A percentile compares a stretch with the other conserved stretches of the same genome.
Evolutionary conservation across 2,113 vertebrate species (phyloP).

Genomic region (Tupaia tana): DNA sequence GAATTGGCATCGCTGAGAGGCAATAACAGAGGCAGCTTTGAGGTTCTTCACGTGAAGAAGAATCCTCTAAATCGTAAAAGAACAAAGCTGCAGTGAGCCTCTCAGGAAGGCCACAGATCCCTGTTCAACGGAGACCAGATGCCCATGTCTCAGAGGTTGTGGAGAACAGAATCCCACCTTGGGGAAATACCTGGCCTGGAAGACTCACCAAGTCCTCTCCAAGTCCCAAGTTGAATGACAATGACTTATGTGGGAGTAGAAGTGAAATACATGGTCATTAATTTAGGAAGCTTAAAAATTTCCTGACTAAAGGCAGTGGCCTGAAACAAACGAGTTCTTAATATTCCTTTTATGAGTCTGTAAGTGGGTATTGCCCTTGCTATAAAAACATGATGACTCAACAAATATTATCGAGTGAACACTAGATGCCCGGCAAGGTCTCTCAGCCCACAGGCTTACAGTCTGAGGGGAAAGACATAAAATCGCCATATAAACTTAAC

Average conservation of each 20-base stretch:
- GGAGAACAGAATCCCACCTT: not conserved
- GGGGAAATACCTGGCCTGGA: not conserved
- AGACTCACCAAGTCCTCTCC: not conserved
- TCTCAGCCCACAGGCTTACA: not conserved
- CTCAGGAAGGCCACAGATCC: not conserved
- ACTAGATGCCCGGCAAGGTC: no score
- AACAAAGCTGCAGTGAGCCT: not conserved
- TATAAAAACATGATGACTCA: not conserved
- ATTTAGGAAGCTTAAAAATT: not conserved
- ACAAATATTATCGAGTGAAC: not conserved
- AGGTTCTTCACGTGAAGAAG: constrained; percentile 6
- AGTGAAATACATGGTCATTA: not conserved
- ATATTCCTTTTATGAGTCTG: not conserved
- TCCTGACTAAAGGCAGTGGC: not conserved
- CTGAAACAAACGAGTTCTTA: constrained; percentile 33
- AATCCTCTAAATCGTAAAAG: not conserved
- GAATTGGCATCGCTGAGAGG: not conserved
- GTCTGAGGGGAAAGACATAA: not conserved
- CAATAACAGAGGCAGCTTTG: not conserved
- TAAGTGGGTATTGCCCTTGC: not conserved
- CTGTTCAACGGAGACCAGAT: not conserved
- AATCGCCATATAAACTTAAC: not conserved
- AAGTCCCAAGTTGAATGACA: not conserved
- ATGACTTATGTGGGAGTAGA: not conserved
- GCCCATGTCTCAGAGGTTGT: not conserved